Conservation (phyloP, 1,140 invertebrate species). For the Nylanderia fulva region DNA sequence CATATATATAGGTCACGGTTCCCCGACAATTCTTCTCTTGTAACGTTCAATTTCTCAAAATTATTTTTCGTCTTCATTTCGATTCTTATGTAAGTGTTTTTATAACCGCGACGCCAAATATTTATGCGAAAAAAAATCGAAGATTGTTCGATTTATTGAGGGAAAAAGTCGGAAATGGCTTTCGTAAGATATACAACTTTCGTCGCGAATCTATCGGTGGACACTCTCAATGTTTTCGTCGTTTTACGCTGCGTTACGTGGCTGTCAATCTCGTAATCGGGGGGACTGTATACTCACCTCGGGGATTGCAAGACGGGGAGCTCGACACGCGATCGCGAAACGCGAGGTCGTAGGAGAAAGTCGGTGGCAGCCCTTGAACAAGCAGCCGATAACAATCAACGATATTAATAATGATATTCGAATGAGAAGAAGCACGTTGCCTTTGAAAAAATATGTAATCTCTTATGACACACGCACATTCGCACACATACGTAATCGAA, state of each 20-base stretch:
- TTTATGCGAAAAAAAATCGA: too few relatives aligned
- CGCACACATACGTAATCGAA: too few relatives aligned
- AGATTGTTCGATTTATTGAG: too few relatives aligned
- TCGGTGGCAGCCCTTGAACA: constrained; percentile 80
- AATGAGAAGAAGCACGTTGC: background rate
- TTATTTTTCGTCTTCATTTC: background rate
- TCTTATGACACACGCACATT: background rate
- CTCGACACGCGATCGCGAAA: constrained; percentile 78
- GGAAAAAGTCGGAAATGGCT: background rate
- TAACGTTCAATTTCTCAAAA: background rate
- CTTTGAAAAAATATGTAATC: background rate
- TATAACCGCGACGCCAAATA: too few relatives aligned
- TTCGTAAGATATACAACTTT: background rate
- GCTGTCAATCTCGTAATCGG: constrained; percentile 60
- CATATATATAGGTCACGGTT: background rate
- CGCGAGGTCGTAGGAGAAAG: constrained; percentile 81
- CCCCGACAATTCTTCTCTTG: background rate
- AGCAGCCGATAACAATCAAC: constrained; percentile 37
- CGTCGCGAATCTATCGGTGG: background rate
- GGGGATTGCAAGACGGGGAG: constrained; percentile 70
- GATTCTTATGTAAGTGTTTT: background rate
- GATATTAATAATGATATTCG: background rate
- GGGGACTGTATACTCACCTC: constrained; percentile 59
- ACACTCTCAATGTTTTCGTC: background rate
- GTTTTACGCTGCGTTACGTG: background rate